Conservation (phyloP, 2,888 invertebrate genomes). For the Diaphora mendica region DNA sequence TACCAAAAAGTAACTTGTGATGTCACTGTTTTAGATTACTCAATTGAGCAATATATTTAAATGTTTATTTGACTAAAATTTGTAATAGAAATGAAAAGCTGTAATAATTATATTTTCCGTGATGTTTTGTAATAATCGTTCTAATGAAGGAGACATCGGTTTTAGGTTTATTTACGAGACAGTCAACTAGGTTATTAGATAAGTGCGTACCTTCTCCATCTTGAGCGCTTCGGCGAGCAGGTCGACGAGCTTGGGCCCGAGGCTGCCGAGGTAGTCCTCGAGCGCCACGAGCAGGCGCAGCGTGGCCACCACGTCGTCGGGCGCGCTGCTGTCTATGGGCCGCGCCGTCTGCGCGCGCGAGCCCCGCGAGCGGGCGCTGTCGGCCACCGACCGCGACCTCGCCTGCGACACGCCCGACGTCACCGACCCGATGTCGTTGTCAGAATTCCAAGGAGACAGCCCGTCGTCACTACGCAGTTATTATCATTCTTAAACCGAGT, state of each 20-base stretch:
- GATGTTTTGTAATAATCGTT: too few relatives aligned
- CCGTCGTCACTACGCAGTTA: slow-evolving; percentile 63
- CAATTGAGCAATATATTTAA: too few relatives aligned
- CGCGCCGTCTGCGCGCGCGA: slow-evolving; percentile 42
- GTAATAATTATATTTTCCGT: too few relatives aligned
- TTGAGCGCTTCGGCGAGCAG: slow-evolving; percentile 92
- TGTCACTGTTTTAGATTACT: too few relatives aligned
- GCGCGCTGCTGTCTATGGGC: slow-evolving; percentile 58
- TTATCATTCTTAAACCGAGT: background rate
- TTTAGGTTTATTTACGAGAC: too few relatives aligned
- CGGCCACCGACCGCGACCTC: slow-evolving; percentile 48
- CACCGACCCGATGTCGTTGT: slow-evolving; percentile 68
- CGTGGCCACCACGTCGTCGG: slow-evolving; percentile 88
- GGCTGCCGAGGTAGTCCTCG: slow-evolving; percentile 93
- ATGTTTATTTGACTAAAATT: too few relatives aligned
- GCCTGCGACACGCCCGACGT: slow-evolving; percentile 50
- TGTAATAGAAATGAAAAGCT: too few relatives aligned
- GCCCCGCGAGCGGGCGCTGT: slow-evolving; percentile 47
- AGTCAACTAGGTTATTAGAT: too few relatives aligned
- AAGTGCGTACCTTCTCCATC: slow-evolving; percentile 88
- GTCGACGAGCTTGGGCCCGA: slow-evolving; percentile 92
- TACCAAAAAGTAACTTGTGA: too few relatives aligned
- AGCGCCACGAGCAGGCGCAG: slow-evolving; percentile 92
- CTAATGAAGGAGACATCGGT: too few relatives aligned
- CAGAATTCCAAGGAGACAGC: slow-evolving; percentile 78